These are phyloP conservation scores for Gandaritis pyraliata DNA, from an alignment of 2,888 invertebrate genomes.

Conservation along the genomic window DNA sequence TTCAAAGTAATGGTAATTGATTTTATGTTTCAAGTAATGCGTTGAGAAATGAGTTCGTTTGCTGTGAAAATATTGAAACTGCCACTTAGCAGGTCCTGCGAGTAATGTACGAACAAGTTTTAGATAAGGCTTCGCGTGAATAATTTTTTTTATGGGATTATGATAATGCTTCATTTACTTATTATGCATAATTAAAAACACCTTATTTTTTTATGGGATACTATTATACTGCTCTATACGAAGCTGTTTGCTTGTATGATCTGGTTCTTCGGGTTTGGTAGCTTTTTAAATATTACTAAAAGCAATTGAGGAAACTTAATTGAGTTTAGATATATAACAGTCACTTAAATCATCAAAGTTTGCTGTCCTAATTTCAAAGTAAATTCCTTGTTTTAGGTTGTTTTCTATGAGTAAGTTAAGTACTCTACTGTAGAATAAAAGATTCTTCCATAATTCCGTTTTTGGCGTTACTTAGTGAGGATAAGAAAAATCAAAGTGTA, in stretches of 20 bases:
- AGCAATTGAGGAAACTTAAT: background rate
- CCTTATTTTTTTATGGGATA: slow-evolving; percentile 24
- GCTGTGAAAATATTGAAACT: slow-evolving; percentile 37
- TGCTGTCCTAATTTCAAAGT: no score
- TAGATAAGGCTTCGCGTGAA: slow-evolving; percentile 31
- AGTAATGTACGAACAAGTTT: slow-evolving; percentile 35
- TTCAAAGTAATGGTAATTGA: slow-evolving; percentile 74
- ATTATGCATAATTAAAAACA: slow-evolving; percentile 27
- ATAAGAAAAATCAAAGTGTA: no score
- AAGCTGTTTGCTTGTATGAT: slow-evolving; percentile 12
- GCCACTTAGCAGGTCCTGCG: slow-evolving; percentile 37
- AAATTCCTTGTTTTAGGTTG: no score
- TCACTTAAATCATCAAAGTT: no score
- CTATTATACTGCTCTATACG: slow-evolving; percentile 13
- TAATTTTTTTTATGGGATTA: slow-evolving; percentile 25
- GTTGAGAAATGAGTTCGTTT: slow-evolving; percentile 50
- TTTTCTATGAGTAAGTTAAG: no score
- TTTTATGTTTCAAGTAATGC: slow-evolving; percentile 61
- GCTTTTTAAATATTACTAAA: background rate
- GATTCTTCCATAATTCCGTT: no score
- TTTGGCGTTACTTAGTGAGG: no score
- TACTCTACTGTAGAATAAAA: no score
- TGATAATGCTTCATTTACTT: slow-evolving; percentile 1
- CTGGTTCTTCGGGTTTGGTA: slow-evolving; percentile 1
- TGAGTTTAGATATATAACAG: background rate